Evolutionary conservation across 2,113 vertebrate genomes (phyloP).

Genomic region (Hippocampus mohnikei): DNA sequence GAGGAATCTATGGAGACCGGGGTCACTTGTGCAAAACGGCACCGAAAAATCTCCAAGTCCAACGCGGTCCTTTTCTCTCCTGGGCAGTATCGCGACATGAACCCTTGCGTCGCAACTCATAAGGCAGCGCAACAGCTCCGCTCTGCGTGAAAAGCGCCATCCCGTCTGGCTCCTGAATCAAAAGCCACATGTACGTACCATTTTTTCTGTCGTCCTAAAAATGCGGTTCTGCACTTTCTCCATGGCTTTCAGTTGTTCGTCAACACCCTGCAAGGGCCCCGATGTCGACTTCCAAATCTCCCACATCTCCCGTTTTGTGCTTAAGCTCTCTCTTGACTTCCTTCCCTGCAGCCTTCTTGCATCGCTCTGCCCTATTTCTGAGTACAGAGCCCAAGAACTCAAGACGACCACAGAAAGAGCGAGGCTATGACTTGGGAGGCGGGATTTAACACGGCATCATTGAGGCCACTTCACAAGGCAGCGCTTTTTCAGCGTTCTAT

Average conservation of each 20-base stretch:
- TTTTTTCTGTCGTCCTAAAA: conserved; percentile 29
- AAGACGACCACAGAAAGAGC: conserved; percentile 9
- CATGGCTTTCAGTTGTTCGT: conserved; percentile 22
- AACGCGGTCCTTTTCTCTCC: not conserved
- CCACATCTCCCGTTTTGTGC: conserved; percentile 30
- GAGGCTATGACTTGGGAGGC: conserved; percentile 27
- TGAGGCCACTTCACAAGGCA: conserved; percentile 15
- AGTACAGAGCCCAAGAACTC: conserved; percentile 10
- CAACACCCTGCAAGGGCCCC: conserved; percentile 24
- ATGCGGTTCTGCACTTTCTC: conserved; percentile 23
- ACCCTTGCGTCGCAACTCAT: not conserved
- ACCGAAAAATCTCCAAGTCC: not conserved
- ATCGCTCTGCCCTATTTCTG: conserved; percentile 3
- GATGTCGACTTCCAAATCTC: conserved; percentile 42
- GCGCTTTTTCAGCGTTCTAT: conserved; percentile 3
- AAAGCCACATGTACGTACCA: conserved; percentile 32
- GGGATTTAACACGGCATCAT: conserved; percentile 25
- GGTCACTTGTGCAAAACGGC: not conserved
- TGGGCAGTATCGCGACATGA: not conserved
- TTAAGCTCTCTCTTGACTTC: conserved; percentile 2
- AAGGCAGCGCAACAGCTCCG: not conserved
- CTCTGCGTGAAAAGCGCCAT: not conserved
- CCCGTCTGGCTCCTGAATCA: not conserved
- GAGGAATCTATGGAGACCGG: not conserved
- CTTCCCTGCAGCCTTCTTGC: conserved; percentile 3